Conservation (phyloP, 2,888 invertebrate species). For the Tetramorium bicarinatum region DNA sequence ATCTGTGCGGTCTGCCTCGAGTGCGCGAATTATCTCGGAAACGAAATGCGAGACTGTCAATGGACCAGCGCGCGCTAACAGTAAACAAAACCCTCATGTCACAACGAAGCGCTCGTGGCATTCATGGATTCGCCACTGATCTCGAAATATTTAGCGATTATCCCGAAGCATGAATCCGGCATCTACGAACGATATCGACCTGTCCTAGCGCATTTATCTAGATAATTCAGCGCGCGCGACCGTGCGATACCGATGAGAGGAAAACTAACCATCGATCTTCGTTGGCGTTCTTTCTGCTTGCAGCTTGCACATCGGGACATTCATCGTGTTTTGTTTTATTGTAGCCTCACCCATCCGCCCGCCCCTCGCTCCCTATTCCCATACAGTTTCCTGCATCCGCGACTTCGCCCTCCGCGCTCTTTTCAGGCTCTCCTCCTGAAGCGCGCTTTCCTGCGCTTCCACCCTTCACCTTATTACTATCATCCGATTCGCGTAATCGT, state of each 20-base stretch:
- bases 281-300: conserved; percentile 78
- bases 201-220: conserved; percentile 54
- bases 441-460: conserved; percentile 26
- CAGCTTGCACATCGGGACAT: conserved; percentile 86
- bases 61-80: conserved; percentile 18
- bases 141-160: conserved; percentile 46
- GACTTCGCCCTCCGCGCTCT: conserved; percentile 72
- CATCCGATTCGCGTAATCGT: conserved; percentile 56
- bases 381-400: conserved; percentile 73
- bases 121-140: conserved; percentile 19
- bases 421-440: conserved; percentile 66
- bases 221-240: conserved; percentile 62
- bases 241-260: conserved; percentile 54
- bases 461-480: conserved; percentile 40
- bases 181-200: not conserved
- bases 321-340: conserved; percentile 86
- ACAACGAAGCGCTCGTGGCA: conserved; percentile 3
- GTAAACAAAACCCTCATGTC: conserved; percentile 23
- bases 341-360: conserved; percentile 80
- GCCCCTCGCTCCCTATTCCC: conserved; percentile 64
- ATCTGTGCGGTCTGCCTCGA: conserved; percentile 1
- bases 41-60: conserved; percentile 21
- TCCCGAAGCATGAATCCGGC: conserved; percentile 33
- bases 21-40: conserved; percentile 18
- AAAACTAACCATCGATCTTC: conserved; percentile 76